Conservation (phyloP, 2,113 vertebrate genomes). For the Pristiophorus japonicus region DNA sequence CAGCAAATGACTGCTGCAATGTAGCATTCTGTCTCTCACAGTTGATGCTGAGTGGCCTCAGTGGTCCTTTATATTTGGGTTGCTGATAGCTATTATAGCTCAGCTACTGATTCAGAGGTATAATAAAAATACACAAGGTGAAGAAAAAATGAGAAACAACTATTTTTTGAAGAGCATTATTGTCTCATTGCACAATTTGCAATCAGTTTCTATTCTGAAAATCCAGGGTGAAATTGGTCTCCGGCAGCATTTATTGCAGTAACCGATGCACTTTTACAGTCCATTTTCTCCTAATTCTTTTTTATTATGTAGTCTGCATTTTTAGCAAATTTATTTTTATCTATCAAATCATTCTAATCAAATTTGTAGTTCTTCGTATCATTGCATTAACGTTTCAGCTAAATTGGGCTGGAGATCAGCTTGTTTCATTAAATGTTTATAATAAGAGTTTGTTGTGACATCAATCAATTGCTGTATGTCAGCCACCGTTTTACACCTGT, state of each 20-base stretch:
- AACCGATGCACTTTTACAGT: neutral
- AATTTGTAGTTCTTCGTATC: neutral
- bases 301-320: neutral
- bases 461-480: neutral
- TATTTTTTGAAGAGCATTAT: neutral
- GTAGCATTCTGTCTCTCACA: neutral
- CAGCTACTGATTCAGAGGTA: neutral
- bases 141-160: neutral
- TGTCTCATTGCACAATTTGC: neutral
- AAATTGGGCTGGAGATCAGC: neutral
- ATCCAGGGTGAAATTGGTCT: neutral
- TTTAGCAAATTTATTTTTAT: neutral
- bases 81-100: neutral
- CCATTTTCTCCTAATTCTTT: neutral
- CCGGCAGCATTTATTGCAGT: neutral
- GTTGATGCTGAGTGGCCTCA: neutral
- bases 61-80: neutral
- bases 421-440: neutral
- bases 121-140: neutral
- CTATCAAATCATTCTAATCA: neutral
- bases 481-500: neutral
- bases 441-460: neutral
- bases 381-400: neutral
- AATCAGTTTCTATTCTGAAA: neutral
- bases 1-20: neutral